Base-by-base conservation (phyloP, 2,797 vertebrate species). In the Alca torda region DNA sequence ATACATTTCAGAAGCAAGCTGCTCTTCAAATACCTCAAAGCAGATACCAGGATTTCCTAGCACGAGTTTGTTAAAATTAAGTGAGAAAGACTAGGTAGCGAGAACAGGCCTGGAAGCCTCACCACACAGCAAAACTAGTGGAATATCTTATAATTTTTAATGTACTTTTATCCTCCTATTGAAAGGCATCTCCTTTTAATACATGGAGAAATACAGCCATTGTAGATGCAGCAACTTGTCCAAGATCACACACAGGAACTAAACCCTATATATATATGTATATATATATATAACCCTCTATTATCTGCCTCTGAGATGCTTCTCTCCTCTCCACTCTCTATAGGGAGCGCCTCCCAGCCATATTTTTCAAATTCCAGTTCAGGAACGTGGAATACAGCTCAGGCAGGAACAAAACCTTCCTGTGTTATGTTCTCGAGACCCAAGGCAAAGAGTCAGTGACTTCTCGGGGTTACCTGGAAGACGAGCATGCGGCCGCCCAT, bases 351-450 rank as follows among this genome's bases (percentile, higher is more conserved):
- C 98, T 99, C 26, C 98, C 99, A 61, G 99, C 98, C 56, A 98
- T 98, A 78, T 98, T 97, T 95, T 99, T 98, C 97, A 99, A 99
- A 96, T 99, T 99, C 98, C 99, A 99, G 98, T 99, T 99, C 96
- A 99, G 99, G 97, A 99, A 99, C 0, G 99, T 99, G 91, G 99
- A 99, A 74, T 99, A 99, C 95, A 99, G 99, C 11, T 99, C 99
- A 0, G 99, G 99, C 37, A 98, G 99, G 63, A 99, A 99, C 97
- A 99, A 99, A 98, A 99, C 99, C 94, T 98, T 99, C 95, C 98
- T 99, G 88, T 99, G 98, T 96, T 99, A 99, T 4, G 98, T 99
- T 87, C 81, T 99, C 4, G 99, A 99, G 80, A 97, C 96, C 16
- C 97, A 97, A 92, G 98, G 98, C 45, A 96, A 98, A 95, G 98